These are phyloP conservation scores for Macaria notata DNA, from an alignment of 2,888 invertebrate species.

Conservation along the genomic window DNA sequence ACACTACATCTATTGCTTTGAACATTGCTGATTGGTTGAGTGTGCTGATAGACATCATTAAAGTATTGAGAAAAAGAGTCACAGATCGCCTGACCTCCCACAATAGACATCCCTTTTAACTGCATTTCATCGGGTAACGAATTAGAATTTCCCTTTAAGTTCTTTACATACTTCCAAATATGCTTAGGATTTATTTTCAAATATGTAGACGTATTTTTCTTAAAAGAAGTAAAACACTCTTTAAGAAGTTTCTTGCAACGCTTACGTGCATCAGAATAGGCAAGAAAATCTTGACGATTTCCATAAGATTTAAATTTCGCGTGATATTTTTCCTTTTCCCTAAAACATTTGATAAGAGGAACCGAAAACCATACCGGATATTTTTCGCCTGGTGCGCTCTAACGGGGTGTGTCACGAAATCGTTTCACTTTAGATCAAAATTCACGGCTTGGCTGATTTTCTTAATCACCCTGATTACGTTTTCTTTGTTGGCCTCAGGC, in stretches of 20 bases:
- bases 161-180: too few species aligned
- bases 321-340: slow-evolving; percentile 1
- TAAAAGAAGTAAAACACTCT: too few species aligned
- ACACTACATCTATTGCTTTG: too few species aligned
- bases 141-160: background rate
- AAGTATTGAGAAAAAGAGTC: background rate
- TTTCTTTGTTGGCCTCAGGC: background rate
- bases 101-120: background rate
- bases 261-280: background rate
- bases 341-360: slow-evolving; percentile 2
- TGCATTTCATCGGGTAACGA: background rate
- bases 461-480: background rate
- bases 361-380: slow-evolving; percentile 3
- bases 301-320: background rate
- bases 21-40: too few species aligned
- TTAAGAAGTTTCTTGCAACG: background rate
- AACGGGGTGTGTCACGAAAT: background rate
- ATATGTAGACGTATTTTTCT: too few species aligned
- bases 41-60: too few species aligned
- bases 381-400: background rate
- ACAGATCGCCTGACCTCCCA: background rate
- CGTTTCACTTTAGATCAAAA: background rate
- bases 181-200: too few species aligned
- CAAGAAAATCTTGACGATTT: background rate
- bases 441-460: background rate